Base-by-base conservation (phyloP, 2,888 invertebrate species). In the Acrobeloides nanus region DNA sequence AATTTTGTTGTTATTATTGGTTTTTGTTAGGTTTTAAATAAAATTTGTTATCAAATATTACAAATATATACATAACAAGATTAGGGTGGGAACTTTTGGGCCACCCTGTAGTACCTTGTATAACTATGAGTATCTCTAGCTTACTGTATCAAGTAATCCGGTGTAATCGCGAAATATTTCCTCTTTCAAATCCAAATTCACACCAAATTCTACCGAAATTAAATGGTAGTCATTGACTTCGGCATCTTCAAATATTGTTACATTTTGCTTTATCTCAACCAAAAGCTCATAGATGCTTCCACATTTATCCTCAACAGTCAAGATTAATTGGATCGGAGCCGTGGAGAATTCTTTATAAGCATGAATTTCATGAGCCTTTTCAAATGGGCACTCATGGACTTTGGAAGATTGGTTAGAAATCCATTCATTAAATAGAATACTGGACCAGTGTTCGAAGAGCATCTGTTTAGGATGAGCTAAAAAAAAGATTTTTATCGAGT, bases 121-220 rank as follows among this genome's bases (percentile, higher is more conserved):
- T n/a, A n/a, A n/a, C n/a, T n/a, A n/a, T n/a, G n/a, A n/a, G n/a
- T n/a, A n/a, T n/a, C n/a, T n/a, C n/a, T n/a, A n/a, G n/a, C 51
- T 17, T 35, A 58, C 64, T 38, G 48, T 40, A 45, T 58, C 51
- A 18, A 60, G 47, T 23, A 62, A 54, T 18, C 59, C 46, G 6
- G 57, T 48, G 41, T 51, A 59, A 17, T 61, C 61, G 44, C 68
- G 51, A 48, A 69, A 72, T 12, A 71, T 60, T 34, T 72, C 71
- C 32, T 71, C 71, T 38, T 70, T 70, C 39, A 62, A 56, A 20
- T 71, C 70, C 20, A 66, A 55, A 20, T 47, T 53, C 4, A 61
- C 45, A 17, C 70, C 68, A 38, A 61, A 60, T 18, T 46, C 48
- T 15, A 51, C 47, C 4, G 48, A 46, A 8, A 26, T 8, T 23